Base-by-base conservation (phyloP, 2,888 invertebrate species). In the Tridacna gigas region DNA sequence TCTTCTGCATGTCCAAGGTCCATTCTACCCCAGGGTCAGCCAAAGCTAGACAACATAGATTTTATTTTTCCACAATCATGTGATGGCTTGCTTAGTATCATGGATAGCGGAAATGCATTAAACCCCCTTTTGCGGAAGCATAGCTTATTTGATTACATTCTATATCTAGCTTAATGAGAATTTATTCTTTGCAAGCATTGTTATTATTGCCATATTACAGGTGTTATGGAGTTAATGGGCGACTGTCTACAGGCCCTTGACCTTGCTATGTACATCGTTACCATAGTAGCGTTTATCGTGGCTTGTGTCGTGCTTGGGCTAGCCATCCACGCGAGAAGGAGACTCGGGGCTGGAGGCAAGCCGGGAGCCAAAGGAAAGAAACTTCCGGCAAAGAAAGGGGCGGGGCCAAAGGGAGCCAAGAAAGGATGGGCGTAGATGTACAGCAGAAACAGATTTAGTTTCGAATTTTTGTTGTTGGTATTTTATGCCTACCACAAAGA, bases 371-470 rank as follows among this genome's bases (percentile, higher is more conserved):
- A 56, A 7, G 65, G 65, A 48, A 73, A 56, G 25, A 81, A 63
- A 22, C 78, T n/a, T 47, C 67, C 28, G 20, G 74, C 51, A 25
- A 76, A 51, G 47, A 80, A 61, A 3, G 74, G 71, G 22, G 71
- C 71, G 18, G 84, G 71, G 18, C 65, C 66, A 45, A 86, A 83
- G 9, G 89, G 78, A n/a, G 78, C 77, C 37, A 89, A 89, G 65
- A 90, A 79, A 20, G 92, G 91, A 74, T 93, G 91, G 37, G 84
- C 88, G 77, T 83, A 91, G 60, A 67, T 63, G 11, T 22, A 63
- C 9, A 60, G 37, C 37, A 37, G 37, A 7, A 37, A 37, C 37
- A 4, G 37, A 37, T 37, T 37, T 37, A 7, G n/a, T n/a, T n/a
- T 37, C 7, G 37, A 37, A 4, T 37, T 37, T 7, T 37, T 37